Conservation (phyloP, 2,797 vertebrate species). For the Mormyrops boulengeri region DNA sequence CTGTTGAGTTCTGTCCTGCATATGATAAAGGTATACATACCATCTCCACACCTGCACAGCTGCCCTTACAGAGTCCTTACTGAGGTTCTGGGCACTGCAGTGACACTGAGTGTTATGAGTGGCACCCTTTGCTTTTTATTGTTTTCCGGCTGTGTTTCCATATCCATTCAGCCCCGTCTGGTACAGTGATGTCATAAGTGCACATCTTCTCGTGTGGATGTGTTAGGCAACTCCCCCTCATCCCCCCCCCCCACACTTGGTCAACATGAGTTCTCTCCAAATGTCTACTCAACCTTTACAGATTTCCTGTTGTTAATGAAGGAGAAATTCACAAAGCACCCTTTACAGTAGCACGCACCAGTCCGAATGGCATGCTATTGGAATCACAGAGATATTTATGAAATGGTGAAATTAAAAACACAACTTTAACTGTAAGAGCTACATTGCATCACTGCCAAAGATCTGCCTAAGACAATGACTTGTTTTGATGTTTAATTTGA, state of each 20-base stretch:
- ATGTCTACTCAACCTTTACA: not conserved
- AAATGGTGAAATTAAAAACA: constrained; percentile 45
- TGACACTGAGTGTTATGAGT: not conserved
- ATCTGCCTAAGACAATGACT: constrained; percentile 45
- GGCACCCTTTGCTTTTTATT: not conserved
- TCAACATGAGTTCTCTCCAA: not conserved
- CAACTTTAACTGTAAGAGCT: constrained; percentile 49
- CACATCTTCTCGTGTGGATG: not conserved
- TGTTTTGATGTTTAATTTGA: constrained; percentile 44
- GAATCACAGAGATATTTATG: not conserved
- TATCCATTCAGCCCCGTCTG: not conserved
- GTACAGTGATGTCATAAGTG: not conserved
- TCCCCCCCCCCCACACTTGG: not conserved
- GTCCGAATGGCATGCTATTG: not conserved
- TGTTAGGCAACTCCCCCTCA: not conserved
- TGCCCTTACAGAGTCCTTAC: not conserved
- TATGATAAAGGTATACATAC: not conserved
- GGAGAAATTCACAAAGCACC: not conserved
- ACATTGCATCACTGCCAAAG: constrained; percentile 50
- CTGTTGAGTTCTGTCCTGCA: constrained; percentile 29
- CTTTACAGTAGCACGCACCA: not conserved
- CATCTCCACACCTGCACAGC: not conserved
- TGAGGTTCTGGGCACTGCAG: not conserved
- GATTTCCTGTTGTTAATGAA: not conserved
- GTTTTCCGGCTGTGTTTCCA: not conserved